These are phyloP conservation scores for Tachyglossus aculeatus DNA, from an alignment of 2,797 vertebrate genomes.

Conservation along the genomic window DNA sequence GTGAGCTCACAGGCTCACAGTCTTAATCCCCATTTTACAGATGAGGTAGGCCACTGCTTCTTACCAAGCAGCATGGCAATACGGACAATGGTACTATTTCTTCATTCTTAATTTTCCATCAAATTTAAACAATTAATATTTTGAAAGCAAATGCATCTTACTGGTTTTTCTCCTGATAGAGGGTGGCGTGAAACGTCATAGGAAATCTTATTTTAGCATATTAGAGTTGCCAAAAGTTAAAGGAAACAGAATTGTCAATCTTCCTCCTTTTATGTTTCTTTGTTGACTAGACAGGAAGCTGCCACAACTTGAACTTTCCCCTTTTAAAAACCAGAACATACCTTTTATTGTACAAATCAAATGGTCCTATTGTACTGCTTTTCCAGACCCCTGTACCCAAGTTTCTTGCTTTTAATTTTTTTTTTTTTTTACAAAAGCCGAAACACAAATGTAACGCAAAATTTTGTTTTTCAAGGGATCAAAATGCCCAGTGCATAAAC, in stretches of 20 bases:
- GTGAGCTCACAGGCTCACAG: too few species aligned
- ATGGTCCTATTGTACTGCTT: not conserved
- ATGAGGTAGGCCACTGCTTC: too few species aligned
- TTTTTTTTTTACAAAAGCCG: conserved; percentile 45
- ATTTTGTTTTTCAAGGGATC: conserved; percentile 28
- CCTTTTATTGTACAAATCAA: conserved; percentile 37
- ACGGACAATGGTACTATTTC: not conserved
- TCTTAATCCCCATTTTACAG: too few species aligned
- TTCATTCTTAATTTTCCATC: not conserved
- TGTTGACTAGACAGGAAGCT: conserved; percentile 73
- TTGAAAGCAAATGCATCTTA: conserved; percentile 43
- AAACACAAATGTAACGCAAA: conserved; percentile 38
- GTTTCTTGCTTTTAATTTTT: conserved; percentile 36
- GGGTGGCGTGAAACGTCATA: conserved; percentile 33
- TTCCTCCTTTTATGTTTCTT: conserved; percentile 55
- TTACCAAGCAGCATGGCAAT: too few species aligned
- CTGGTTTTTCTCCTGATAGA: conserved; percentile 15
- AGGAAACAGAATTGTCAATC: conserved; percentile 63
- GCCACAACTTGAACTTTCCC: conserved; percentile 40
- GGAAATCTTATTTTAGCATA: conserved; percentile 64
- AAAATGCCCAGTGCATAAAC: not conserved
- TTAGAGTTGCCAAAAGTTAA: conserved; percentile 48
- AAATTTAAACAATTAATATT: conserved; percentile 12
- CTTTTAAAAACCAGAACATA: conserved; percentile 18
- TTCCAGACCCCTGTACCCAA: conserved; percentile 29